Evolutionary conservation across 2,888 invertebrate species (phyloP), one percentile per base, ranked within the genome.

Genomic region (Cantharis lateralis): DNA sequence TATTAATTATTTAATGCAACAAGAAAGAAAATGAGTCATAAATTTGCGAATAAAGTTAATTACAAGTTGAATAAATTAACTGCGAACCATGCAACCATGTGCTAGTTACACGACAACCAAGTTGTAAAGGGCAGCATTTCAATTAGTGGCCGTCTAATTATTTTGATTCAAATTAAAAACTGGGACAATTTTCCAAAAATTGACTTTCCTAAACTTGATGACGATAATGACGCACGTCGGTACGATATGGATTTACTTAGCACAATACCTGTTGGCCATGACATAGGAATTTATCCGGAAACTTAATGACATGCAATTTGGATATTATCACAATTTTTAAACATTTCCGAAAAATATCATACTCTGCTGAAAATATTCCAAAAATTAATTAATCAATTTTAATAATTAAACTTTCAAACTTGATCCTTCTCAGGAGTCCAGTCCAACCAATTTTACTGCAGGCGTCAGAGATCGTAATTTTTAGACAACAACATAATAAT

Each of bases 241-340:
- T 11, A 64, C 70, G 64, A 74, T 63, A 70, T 68, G 62, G 28
- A 16, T 26, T 16, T 70, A n/a, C 48, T 48, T 48, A 71, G 68
- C 24, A 24, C 24, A 9, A 20, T 75, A 76, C 75, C 75, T 76
- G 72, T 76, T 76, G 75, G 18, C 75, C 71, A 11, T 76, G 75
- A 72, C 72, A 75, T 71, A 68, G 70, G 18, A 70, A 61, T 69
- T 26, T 70, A 71, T 3, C 62, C 26, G 75, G 75, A 75, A 75
- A 26, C 32, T 11, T 71, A 68, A 64, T 74, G 70, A 69, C 62
- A 63, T 70, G 62, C 64, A 15, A 68, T 62, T 68, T 73, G 15
- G 62, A 48, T 18, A 69, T 72, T 66, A n/a, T n/a, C n/a, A 61
- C 5, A 15, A 15, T 63, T 72, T 32, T 72, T 72, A 16, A 61